phyloP scores from a whole-genome alignment of 2,113 vertebrate genomes.

The Crotalus horridus region DNA sequence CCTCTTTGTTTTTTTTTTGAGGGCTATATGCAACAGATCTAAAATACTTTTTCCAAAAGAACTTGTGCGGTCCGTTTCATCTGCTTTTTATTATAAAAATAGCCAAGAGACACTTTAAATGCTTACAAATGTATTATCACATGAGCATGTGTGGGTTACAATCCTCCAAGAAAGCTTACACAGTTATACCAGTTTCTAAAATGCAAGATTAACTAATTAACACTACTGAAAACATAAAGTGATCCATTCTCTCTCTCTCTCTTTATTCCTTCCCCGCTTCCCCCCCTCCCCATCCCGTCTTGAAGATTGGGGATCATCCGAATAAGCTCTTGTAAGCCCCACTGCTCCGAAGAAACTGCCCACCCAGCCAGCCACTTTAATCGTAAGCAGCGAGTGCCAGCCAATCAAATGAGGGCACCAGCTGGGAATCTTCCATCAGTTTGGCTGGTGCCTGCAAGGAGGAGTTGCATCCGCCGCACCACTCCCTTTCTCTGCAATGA shows the following conservation, averaged over 20 bases:
- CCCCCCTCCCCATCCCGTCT: not conserved
- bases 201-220: not conserved
- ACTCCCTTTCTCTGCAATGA: constrained; percentile 64
- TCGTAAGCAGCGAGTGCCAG: constrained; percentile 15
- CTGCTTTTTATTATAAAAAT: not conserved
- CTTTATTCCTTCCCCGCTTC: not conserved
- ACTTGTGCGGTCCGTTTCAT: not conserved
- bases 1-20: not conserved
- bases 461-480: constrained; percentile 36
- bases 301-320: not conserved
- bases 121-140: not conserved
- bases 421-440: constrained; percentile 47
- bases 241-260: not conserved
- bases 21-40: not conserved
- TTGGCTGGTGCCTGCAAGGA: constrained; percentile 41
- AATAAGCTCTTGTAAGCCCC: not conserved
- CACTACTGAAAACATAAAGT: not conserved
- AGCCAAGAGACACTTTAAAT: not conserved
- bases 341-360: not conserved
- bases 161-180: not conserved
- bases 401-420: constrained; percentile 59
- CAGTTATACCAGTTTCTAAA: not conserved
- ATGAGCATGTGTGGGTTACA: not conserved
- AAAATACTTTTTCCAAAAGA: not conserved
- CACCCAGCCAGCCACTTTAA: constrained; percentile 30